A percentile compares a stretch with the other conserved stretches of the same genome.
These are phyloP conservation scores for Frankliniella fusca DNA, from an alignment of 2,888 invertebrate genomes.

Conservation along the genomic window DNA sequence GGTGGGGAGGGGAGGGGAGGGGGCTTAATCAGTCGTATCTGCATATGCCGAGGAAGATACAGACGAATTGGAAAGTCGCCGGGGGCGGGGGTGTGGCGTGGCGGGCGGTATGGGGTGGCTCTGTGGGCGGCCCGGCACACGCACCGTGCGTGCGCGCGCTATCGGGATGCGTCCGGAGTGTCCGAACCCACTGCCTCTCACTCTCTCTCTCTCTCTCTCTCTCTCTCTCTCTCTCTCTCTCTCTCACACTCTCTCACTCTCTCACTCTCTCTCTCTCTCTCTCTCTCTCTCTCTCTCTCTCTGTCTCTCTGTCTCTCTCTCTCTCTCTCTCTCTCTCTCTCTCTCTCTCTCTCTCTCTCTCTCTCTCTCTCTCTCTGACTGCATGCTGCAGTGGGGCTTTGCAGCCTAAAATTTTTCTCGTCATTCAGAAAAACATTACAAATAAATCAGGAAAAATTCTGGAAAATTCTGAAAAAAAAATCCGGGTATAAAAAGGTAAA, in stretches of 20 bases:
- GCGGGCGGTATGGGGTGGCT: neutral
- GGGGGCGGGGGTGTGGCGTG: neutral
- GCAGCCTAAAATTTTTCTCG: too few species aligned
- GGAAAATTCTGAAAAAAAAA: too few species aligned
- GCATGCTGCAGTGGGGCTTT: neutral
- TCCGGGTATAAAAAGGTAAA: too few species aligned
- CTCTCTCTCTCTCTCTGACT: neutral
- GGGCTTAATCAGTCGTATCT: constrained; percentile 24
- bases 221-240: neutral
- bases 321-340: too few species aligned
- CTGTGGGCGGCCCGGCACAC: neutral
- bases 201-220: neutral
- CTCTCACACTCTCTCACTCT: neutral
- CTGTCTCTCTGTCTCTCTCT: neutral
- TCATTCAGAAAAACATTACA: too few species aligned
- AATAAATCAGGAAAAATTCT: too few species aligned
- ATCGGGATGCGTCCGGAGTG: neutral
- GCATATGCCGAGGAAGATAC: constrained; percentile 26
- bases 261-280: neutral
- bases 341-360: too few species aligned
- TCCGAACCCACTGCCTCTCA: neutral
- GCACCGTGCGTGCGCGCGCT: neutral
- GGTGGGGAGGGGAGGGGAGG: neutral
- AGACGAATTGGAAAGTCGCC: constrained; percentile 22
- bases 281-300: too few species aligned